phyloP scores from a whole-genome alignment of 2,797 vertebrate species.

The Trachops cirrhosus region DNA sequence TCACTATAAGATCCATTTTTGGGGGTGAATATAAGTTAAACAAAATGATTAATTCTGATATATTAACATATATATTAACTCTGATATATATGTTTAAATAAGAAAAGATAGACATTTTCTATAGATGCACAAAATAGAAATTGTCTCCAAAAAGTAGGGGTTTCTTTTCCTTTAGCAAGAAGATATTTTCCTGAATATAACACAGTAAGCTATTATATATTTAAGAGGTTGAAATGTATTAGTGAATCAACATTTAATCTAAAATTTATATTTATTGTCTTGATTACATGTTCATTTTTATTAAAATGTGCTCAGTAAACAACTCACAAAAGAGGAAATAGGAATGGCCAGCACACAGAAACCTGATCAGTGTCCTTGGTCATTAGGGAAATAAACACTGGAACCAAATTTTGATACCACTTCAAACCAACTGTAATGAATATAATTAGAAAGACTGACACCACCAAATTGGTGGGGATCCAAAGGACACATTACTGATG shows the following conservation, averaged over 20 bases:
- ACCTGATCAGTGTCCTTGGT: not conserved
- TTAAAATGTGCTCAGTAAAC: not conserved
- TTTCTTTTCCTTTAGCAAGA: not conserved
- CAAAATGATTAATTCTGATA: constrained; percentile 52
- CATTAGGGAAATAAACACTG: not conserved
- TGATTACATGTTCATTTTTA: not conserved
- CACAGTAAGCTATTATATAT: not conserved
- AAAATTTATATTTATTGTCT: not conserved
- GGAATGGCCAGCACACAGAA: not conserved
- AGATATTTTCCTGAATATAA: not conserved
- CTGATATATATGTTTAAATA: not conserved
- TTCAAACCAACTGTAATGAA: not conserved
- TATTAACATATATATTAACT: not conserved
- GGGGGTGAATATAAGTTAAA: constrained; percentile 57
- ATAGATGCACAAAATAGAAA: not conserved
- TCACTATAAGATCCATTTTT: constrained; percentile 67
- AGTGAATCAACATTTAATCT: not conserved
- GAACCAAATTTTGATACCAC: not conserved
- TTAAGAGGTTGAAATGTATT: not conserved
- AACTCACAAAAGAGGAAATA: not conserved
- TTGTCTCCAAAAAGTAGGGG: not conserved
- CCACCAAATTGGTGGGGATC: not conserved
- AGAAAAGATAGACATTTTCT: not conserved
- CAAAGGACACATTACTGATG: not conserved
- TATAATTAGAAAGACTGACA: not conserved